Evolutionary conservation across 2,113 vertebrate genomes (phyloP).

Genomic region (Irena cyanogastra): DNA sequence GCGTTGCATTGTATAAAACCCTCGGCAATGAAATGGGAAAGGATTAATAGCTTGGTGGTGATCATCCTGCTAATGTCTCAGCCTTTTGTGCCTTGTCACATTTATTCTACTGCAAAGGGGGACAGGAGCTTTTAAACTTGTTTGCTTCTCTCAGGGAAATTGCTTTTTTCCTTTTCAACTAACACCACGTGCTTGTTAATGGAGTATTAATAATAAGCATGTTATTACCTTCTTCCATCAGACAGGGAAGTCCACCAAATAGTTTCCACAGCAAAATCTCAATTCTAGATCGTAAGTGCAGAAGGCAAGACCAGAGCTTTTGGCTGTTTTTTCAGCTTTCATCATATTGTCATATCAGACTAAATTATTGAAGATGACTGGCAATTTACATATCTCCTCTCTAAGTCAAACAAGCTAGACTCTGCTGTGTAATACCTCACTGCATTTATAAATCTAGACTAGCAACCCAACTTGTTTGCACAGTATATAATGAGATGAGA

Average conservation of each 20-base stretch:
- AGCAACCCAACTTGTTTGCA: neutral
- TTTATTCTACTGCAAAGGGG: neutral
- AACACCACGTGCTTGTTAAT: neutral
- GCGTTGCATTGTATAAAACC: neutral
- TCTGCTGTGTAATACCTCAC: neutral
- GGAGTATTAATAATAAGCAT: neutral
- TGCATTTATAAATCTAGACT: neutral
- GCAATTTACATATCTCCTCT: slow-evolving; percentile 23
- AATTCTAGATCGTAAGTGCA: neutral
- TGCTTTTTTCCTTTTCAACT: neutral
- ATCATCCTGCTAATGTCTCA: neutral
- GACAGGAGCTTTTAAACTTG: neutral
- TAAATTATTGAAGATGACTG: slow-evolving; percentile 40
- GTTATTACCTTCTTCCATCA: neutral
- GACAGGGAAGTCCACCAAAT: neutral
- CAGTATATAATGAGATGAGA: neutral
- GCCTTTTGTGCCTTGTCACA: neutral
- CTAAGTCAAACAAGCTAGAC: neutral
- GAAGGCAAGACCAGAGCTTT: neutral
- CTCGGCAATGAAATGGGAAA: neutral
- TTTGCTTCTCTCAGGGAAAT: neutral
- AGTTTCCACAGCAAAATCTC: slow-evolving; percentile 2
- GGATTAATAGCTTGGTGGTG: slow-evolving; percentile 10
- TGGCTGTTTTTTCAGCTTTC: slow-evolving; percentile 11
- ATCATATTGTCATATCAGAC: neutral